phyloP scores from a whole-genome alignment of 2,888 invertebrate species.

The Macropis europaea region DNA sequence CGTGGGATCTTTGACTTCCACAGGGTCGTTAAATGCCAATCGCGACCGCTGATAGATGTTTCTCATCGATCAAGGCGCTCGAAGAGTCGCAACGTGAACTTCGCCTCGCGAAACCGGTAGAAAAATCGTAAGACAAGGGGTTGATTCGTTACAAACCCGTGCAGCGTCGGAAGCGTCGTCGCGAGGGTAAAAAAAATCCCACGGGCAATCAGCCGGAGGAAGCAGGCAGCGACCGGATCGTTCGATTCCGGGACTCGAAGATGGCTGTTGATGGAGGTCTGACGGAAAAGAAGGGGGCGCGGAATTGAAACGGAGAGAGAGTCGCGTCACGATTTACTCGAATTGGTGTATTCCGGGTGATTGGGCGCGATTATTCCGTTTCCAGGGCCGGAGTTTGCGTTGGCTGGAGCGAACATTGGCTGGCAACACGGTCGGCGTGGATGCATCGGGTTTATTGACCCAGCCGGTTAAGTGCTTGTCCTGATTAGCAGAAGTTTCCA shows the following conservation, averaged over 20 bases:
- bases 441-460: conserved; percentile 64
- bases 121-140: too few species aligned
- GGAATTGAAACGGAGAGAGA: conserved; percentile 1
- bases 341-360: conserved; percentile 45
- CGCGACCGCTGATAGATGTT: too few species aligned
- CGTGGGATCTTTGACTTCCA: too few species aligned
- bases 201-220: background rate
- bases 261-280: background rate
- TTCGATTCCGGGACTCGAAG: background rate
- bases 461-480: conserved; percentile 57
- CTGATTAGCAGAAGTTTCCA: conserved; percentile 66
- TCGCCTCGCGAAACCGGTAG: too few species aligned
- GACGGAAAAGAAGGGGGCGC: background rate
- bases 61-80: too few species aligned
- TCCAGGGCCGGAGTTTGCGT: conserved; percentile 47
- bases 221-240: background rate
- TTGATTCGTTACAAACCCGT: too few species aligned
- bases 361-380: conserved; percentile 55
- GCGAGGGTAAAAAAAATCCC: conserved; percentile 4
- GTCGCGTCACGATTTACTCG: conserved; percentile 44
- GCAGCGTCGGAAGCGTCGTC: too few species aligned
- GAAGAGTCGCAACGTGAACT: too few species aligned
- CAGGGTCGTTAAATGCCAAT: too few species aligned
- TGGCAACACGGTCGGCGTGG: conserved; percentile 43
- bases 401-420: conserved; percentile 54